These are phyloP conservation scores for Anthonomus grandis DNA, from an alignment of 1,140 invertebrate species.

Conservation along the genomic window DNA sequence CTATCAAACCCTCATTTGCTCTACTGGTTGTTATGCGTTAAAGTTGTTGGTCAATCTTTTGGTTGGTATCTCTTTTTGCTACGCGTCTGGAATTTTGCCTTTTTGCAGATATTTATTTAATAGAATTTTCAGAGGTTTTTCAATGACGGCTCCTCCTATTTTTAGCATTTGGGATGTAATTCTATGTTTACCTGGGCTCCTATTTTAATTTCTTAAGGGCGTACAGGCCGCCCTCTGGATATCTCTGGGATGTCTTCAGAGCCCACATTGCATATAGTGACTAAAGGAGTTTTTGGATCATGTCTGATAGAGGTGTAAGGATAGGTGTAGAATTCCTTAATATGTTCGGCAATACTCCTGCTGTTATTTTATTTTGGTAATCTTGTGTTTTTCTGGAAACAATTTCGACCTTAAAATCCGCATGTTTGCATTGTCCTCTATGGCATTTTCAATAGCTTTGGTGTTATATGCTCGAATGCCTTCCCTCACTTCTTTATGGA, in stretches of 20 bases:
- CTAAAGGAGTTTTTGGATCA: not conserved
- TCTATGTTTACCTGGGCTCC: not conserved
- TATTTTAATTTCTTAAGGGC: slow-evolving; percentile 14
- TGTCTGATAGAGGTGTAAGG: not conserved
- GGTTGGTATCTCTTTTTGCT: too few species aligned
- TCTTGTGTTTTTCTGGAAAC: too few species aligned
- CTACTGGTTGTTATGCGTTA: too few species aligned
- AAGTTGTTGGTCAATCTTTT: too few species aligned
- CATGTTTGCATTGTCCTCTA: too few species aligned
- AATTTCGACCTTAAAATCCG: too few species aligned
- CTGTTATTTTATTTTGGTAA: too few species aligned
- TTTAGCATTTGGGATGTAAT: slow-evolving; percentile 16
- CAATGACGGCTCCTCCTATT: not conserved
- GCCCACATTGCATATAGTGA: not conserved
- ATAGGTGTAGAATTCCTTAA: not conserved
- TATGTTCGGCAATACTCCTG: too few species aligned
- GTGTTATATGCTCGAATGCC: too few species aligned
- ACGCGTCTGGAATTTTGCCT: slow-evolving; percentile 18
- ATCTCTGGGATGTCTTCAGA: slow-evolving; percentile 19
- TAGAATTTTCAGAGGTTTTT: not conserved
- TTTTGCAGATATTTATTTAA: slow-evolving; percentile 13
- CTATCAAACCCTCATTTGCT: too few species aligned
- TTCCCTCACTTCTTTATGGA: too few species aligned
- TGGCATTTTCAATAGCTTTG: too few species aligned
- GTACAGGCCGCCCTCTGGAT: slow-evolving; percentile 8